Evolutionary conservation across 1,140 invertebrate species (phyloP).

Genomic region (Drosophila ananassae): DNA sequence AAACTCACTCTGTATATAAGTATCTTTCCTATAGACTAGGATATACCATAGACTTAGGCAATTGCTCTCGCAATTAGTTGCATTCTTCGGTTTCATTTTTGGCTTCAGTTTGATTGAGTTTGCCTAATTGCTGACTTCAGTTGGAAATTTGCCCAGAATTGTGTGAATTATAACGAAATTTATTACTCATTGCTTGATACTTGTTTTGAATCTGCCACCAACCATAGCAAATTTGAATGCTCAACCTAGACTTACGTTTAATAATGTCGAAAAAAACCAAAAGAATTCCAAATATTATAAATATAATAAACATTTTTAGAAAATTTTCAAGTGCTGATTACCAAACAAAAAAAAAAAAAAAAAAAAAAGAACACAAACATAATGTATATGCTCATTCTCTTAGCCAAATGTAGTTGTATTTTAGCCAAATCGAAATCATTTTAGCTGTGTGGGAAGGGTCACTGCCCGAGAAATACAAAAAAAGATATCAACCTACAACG

Average conservation of each 20-base stretch:
- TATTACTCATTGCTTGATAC: slow-evolving; percentile 64
- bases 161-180: slow-evolving; percentile 49
- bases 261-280: slow-evolving; percentile 31
- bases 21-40: slow-evolving; percentile 2
- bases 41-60: slow-evolving; percentile 26
- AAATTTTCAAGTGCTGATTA: slow-evolving; percentile 82
- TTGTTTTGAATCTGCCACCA: slow-evolving; percentile 53
- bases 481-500: slow-evolving; percentile 60
- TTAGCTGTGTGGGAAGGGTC: slow-evolving; percentile 44
- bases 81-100: slow-evolving; percentile 44
- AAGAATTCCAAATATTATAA: slow-evolving; percentile 34
- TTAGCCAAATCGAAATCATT: slow-evolving; percentile 59
- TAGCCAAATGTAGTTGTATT: slow-evolving; percentile 69
- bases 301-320: slow-evolving; percentile 68
- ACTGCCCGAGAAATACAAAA: slow-evolving; percentile 48
- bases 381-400: slow-evolving; percentile 68
- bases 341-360: neutral
- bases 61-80: slow-evolving; percentile 46
- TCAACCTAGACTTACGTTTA: slow-evolving; percentile 69
- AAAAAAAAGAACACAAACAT: slow-evolving; percentile 29
- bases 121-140: slow-evolving; percentile 46
- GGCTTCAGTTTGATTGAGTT: slow-evolving; percentile 40
- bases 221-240: slow-evolving; percentile 79
- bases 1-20: slow-evolving; percentile 7
- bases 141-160: slow-evolving; percentile 44